Base-by-base conservation (phyloP, 2,797 vertebrate genomes). In the Amazona ochrocephala region DNA sequence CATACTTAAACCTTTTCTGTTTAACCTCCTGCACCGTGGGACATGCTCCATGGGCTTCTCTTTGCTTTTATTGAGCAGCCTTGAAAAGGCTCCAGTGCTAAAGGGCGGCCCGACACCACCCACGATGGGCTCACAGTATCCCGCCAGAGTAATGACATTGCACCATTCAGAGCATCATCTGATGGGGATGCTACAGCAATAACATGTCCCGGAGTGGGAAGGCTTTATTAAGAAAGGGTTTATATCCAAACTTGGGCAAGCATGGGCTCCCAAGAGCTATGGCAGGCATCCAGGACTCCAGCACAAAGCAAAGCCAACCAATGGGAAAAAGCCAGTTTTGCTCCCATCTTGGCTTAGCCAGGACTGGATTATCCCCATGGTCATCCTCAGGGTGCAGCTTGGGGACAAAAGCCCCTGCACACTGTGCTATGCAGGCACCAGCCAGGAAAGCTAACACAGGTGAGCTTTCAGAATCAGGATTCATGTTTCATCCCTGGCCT, bases 1-100 rank as follows among this genome's bases (percentile, higher is more conserved):
- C 80, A 83, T 81, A 85, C 94, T 91, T 89, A 83, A 94, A 87
- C 56, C 85, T 89, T 82, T 37, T 17, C 94, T 92, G 92, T 84
- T 97, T 91, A 94, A 96, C 90, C 94, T 93, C 92, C 93, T 48
- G 86, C 86, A 50, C 84, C 44, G 0, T 4, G 77, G 77, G 95
- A 96, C 79, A 64, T 1, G 39, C 72, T 95, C 95, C 67, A 17
- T 1, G 2, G 48, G 79, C 87, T 76, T 45, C 72, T 56, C 70
- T 23, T 47, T 37, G 9, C 73, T 87, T 74, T 51, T 26, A 44
- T 1, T 0, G 1, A 89, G 88, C 62, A 87, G 90, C 78, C 37
- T 86, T 47, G 61, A 86, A 84, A 89, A 66, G 34, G 44, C 8
- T 78, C 50, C 41, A 0, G 4, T 0, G 7, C 65, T 56, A 24